Percentiles rank a stretch among this genome's conserved stretches.
These are phyloP conservation scores for Heteractis magnifica DNA, from an alignment of 92 coral and sea anemone genomes.

Conservation along the genomic window DNA sequence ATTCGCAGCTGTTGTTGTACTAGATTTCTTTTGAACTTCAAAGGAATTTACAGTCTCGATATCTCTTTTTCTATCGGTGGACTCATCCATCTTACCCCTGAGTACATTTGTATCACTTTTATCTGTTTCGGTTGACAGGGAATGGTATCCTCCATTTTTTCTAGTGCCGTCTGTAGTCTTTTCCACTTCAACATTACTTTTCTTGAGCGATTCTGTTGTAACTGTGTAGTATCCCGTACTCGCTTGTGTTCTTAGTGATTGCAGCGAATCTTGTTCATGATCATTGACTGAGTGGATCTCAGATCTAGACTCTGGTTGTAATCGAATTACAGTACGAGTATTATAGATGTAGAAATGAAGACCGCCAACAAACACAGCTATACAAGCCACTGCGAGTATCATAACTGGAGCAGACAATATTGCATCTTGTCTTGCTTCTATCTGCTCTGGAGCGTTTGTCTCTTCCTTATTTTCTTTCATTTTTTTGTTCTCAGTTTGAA, in stretches of 20 bases:
- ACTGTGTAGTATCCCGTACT: not conserved
- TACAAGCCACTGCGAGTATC: not conserved
- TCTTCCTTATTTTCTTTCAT: not conserved
- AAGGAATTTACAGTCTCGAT: not conserved
- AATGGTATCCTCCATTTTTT: not conserved
- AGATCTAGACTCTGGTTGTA: not conserved
- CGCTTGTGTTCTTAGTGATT: not conserved
- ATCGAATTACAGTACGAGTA: not conserved
- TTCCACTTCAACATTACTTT: not conserved
- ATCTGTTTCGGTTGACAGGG: not conserved
- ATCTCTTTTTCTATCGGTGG: not conserved
- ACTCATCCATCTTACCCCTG: not conserved
- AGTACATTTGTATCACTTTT: not conserved
- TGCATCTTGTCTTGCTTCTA: not conserved
- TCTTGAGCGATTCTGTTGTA: not conserved
- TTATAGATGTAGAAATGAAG: not conserved
- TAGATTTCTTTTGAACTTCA: not conserved
- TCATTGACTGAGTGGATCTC: not conserved
- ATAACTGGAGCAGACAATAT: not conserved
- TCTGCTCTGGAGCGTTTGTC: not conserved
- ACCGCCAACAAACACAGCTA: not conserved
- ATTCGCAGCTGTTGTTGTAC: not conserved
- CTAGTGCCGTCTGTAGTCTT: not conserved
- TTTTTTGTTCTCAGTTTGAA: not conserved
- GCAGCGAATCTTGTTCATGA: not conserved